Conservation (phyloP, 1,140 invertebrate genomes). For the Trichonephila clavata region DNA sequence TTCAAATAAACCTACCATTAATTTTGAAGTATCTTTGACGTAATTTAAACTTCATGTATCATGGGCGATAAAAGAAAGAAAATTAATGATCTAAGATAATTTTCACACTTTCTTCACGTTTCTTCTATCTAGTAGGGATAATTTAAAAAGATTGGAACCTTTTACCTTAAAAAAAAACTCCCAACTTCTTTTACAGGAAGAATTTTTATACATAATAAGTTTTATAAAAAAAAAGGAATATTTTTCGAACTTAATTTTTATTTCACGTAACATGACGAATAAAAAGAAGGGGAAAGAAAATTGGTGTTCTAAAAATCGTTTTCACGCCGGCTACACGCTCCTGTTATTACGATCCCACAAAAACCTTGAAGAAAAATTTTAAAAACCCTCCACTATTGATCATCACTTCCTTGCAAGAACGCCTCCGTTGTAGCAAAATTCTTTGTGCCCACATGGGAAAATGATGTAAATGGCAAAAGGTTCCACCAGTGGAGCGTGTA, state of each 20-base stretch:
- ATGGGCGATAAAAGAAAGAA: background rate
- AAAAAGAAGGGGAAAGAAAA: slow-evolving; percentile 5
- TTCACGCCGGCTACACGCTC: slow-evolving; percentile 54
- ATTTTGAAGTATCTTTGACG: background rate
- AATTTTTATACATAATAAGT: background rate
- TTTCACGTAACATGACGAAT: background rate
- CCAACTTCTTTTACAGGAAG: no score
- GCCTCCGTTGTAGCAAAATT: slow-evolving; percentile 54
- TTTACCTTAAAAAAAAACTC: no score
- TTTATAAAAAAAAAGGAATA: background rate
- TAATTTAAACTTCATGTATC: background rate
- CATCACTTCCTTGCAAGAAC: slow-evolving; percentile 54
- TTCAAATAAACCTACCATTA: no score
- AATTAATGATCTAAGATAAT: background rate
- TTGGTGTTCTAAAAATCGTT: slow-evolving; percentile 42
- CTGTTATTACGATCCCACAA: slow-evolving; percentile 52
- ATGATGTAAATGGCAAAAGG: slow-evolving; percentile 44
- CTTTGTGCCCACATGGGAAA: slow-evolving; percentile 72
- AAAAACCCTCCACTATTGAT: slow-evolving; percentile 49
- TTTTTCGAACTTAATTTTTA: background rate
- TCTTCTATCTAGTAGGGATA: background rate
- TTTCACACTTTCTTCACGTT: slow-evolving; percentile 45
- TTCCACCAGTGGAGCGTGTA: slow-evolving; percentile 44
- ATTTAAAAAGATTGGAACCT: no score
- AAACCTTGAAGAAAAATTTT: slow-evolving; percentile 44